phyloP scores from a whole-genome alignment of 2,888 invertebrate genomes.

The Leptogaster cylindrica region DNA sequence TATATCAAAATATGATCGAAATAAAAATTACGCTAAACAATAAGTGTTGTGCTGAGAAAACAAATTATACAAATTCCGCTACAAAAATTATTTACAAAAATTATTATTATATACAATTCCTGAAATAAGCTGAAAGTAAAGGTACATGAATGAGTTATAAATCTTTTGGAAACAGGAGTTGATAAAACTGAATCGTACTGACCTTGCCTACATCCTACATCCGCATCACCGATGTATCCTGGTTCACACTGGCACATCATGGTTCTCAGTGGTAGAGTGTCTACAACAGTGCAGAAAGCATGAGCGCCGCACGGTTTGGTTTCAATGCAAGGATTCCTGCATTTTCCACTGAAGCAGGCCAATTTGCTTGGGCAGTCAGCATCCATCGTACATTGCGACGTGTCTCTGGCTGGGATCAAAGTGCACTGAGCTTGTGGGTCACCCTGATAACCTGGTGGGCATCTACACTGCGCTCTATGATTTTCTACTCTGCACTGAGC shows the following conservation, averaged over 20 bases:
- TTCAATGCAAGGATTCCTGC: constrained; percentile 80
- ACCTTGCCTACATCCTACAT: constrained; percentile 82
- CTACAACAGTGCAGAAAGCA: constrained; percentile 83
- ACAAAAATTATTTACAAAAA: constrained; percentile 24
- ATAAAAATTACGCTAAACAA: too few relatives aligned
- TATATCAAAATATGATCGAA: constrained; percentile 12
- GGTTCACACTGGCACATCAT: constrained; percentile 86
- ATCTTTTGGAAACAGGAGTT: not conserved
- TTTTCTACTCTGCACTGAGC: constrained; percentile 79
- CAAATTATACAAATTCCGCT: not conserved
- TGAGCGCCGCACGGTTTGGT: constrained; percentile 80
- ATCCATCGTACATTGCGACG: constrained; percentile 76
- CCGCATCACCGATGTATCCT: constrained; percentile 85
- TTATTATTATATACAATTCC: constrained; percentile 36
- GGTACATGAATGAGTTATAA: constrained; percentile 4
- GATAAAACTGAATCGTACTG: constrained; percentile 52
- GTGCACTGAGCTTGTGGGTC: constrained; percentile 75
- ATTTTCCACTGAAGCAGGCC: constrained; percentile 80
- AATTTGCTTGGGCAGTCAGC: constrained; percentile 85
- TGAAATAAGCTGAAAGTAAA: constrained; percentile 27
- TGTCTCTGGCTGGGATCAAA: constrained; percentile 64
- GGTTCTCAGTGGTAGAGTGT: constrained; percentile 84
- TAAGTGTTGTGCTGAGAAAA: constrained; percentile 7
- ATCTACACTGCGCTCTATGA: constrained; percentile 79
- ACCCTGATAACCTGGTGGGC: constrained; percentile 81